Evolutionary conservation across 2,113 vertebrate genomes (phyloP).

Genomic region (Psettodes erumei): DNA sequence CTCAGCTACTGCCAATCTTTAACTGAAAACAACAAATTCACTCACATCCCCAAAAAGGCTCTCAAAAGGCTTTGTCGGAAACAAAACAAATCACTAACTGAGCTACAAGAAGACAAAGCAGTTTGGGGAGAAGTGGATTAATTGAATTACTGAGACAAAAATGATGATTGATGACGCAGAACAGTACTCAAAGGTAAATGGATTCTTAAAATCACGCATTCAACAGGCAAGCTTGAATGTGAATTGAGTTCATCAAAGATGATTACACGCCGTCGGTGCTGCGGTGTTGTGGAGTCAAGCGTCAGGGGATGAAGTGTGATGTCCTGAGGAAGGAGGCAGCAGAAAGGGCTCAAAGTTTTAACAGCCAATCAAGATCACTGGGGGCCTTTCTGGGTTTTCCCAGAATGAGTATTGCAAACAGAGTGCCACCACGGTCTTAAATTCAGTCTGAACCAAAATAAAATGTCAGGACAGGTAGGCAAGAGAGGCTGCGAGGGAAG

Average conservation of each 20-base stretch:
- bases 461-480: slow-evolving; percentile 33
- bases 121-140: neutral
- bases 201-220: slow-evolving; percentile 2
- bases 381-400: slow-evolving; percentile 22
- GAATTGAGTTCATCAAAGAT: slow-evolving; percentile 17
- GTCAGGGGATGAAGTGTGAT: slow-evolving; percentile 46
- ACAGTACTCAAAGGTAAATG: neutral
- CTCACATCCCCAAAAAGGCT: neutral
- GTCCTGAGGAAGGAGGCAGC: slow-evolving; percentile 19
- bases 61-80: slow-evolving; percentile 5
- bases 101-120: slow-evolving; percentile 15
- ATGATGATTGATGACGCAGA: slow-evolving; percentile 20
- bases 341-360: slow-evolving; percentile 33
- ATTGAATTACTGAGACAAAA: slow-evolving; percentile 38
- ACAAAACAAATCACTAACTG: slow-evolving; percentile 25
- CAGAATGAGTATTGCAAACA: slow-evolving; percentile 30
- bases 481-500: neutral
- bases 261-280: neutral
- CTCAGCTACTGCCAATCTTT: neutral
- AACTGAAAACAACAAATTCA: slow-evolving; percentile 28
- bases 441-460: slow-evolving; percentile 37
- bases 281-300: slow-evolving; percentile 23
- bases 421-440: neutral
- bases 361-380: slow-evolving; percentile 44
- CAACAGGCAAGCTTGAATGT: neutral